These are phyloP conservation scores for Pteruthius melanotis DNA, from an alignment of 2,113 vertebrate genomes.

Conservation along the genomic window DNA sequence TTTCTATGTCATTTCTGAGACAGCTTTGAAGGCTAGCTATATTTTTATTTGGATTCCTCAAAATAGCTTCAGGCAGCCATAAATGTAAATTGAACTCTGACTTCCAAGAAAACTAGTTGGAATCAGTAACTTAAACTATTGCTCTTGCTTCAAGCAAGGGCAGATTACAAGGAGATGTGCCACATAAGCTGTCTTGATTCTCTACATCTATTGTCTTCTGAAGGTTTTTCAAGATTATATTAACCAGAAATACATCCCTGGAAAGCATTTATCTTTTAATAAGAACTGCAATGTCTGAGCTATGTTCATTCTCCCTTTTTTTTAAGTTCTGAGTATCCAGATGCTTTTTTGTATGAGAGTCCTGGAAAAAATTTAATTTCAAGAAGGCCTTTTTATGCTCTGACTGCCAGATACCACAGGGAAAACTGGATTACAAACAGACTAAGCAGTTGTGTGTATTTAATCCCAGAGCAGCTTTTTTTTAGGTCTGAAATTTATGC, in stretches of 20 bases:
- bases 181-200: not conserved
- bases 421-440: constrained; percentile 6
- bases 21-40: not conserved
- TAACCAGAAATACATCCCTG: not conserved
- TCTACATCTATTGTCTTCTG: not conserved
- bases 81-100: constrained; percentile 19
- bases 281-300: not conserved
- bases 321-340: not conserved
- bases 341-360: not conserved
- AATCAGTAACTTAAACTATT: not conserved
- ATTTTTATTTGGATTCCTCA: not conserved
- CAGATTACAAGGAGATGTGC: not conserved
- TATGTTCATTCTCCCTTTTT: not conserved
- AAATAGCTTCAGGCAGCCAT: not conserved
- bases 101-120: not conserved
- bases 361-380: not conserved
- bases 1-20: not conserved
- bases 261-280: not conserved
- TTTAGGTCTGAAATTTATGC: not conserved
- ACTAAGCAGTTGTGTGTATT: not conserved
- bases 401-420: not conserved
- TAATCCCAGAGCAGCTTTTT: not conserved
- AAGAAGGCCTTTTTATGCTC: not conserved
- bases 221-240: not conserved
- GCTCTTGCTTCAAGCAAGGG: not conserved